Evolutionary conservation across 64 coral and sea anemone species (phyloP), one percentile per base, ranked within the genome.

Genomic region (Astreopora myriophthalma): DNA sequence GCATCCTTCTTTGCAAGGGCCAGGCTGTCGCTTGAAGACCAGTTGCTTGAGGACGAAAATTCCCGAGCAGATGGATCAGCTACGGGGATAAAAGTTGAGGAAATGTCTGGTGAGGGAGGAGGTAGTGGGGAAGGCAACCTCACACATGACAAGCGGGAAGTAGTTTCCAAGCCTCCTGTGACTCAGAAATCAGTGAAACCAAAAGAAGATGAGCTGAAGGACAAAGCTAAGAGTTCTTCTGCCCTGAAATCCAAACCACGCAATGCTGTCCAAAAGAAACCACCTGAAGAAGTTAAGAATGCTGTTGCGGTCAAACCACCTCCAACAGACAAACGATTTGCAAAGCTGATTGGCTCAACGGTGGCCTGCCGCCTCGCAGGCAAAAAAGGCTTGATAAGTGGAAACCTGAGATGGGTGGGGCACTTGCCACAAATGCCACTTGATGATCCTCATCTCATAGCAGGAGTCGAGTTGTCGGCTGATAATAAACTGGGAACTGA

Each of bases 401-500:
- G 97, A 5, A 75, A 75, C 38, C 46, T 99, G 25, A 83, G 63
- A 79, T 99, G 97, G 97, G 90, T 95, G 32, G 97, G 97, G 3
- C 80, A 93, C 49, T 84, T 99, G 10, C 94, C 97, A 3, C 86
- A 81, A 29, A 22, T 96, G 73, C 94, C 97, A 38, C 29, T 93
- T 17, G 80, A 71, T n/a, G 89, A 92, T 20, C 73, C 86, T 13
- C 84, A 95, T n/a, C 79, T 99, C 10, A 93, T 99, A 35, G 97
- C 97, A 7, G 97, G 97, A 14, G 94, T 99, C 2, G 90, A 96
- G 34, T 70, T 99, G 32, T 65, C 63, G 10, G 84, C 73, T n/a
- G 20, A 84, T 22, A 94, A 99, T 84, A 99, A 92, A 90, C 70
- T 99, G 83, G 97, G 97, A 0, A 99, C 97, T 31, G 92, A 99